These are phyloP conservation scores for Andrena haemorrhoa DNA, from an alignment of 2,888 invertebrate species.

Conservation along the genomic window DNA sequence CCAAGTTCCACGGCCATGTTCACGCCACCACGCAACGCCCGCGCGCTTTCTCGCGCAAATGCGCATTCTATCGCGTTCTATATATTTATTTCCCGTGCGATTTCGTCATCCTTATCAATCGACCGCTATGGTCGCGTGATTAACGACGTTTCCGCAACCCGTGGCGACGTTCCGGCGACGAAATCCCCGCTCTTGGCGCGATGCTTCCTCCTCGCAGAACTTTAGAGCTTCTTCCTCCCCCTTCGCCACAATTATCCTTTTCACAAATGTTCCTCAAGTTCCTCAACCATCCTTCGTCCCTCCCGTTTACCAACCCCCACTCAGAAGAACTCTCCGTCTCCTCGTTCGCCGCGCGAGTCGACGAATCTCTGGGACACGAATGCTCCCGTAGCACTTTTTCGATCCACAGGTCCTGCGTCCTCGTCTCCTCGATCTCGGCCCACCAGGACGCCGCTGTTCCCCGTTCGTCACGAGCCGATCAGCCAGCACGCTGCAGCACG, in stretches of 20 bases:
- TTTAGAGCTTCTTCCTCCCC: too few relatives aligned
- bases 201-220: background rate
- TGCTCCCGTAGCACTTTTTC: too few relatives aligned
- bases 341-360: too few relatives aligned
- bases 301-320: too few relatives aligned
- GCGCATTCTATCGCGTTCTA: conserved; percentile 30
- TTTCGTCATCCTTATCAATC: conserved; percentile 56
- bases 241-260: too few relatives aligned
- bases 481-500: background rate
- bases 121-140: conserved; percentile 30
- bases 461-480: conserved; percentile 33
- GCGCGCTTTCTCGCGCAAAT: conserved; percentile 36
- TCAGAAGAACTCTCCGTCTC: too few relatives aligned
- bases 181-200: background rate
- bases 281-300: too few relatives aligned
- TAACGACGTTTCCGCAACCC: conserved; percentile 5
- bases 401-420: too few relatives aligned
- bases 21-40: conserved; percentile 10
- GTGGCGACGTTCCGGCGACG: background rate
- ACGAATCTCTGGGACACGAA: too few relatives aligned
- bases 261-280: too few relatives aligned
- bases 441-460: background rate
- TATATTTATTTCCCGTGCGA: conserved; percentile 36
- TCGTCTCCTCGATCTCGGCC: too few relatives aligned
- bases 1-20: conserved; percentile 31